Conservation (phyloP, 2,113 vertebrate genomes). For the Verasper variegatus region DNA sequence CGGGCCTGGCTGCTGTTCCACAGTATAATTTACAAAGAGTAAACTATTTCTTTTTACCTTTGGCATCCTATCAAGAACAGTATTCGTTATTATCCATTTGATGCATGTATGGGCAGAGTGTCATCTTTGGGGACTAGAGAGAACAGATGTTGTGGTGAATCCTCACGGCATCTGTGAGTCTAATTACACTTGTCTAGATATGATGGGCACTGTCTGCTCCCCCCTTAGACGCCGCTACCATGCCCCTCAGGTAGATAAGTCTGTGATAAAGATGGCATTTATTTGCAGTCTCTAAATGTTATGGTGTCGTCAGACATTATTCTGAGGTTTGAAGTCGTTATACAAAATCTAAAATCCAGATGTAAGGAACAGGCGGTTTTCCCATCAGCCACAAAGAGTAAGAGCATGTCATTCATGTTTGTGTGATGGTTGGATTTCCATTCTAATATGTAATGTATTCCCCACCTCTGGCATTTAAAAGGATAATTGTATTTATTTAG, state of each 20-base stretch:
- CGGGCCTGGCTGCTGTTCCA: not conserved
- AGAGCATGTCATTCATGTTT: not conserved
- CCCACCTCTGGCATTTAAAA: not conserved
- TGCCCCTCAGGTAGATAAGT: slow-evolving; percentile 10
- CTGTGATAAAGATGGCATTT: slow-evolving; percentile 17
- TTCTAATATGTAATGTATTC: not conserved
- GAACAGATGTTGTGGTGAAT: slow-evolving; percentile 56
- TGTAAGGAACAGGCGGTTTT: not conserved
- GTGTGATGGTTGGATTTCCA: not conserved
- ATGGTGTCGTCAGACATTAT: not conserved
- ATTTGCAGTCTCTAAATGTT: slow-evolving; percentile 10
- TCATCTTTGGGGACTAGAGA: slow-evolving; percentile 47
- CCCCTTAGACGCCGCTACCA: slow-evolving; percentile 32
- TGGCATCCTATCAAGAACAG: slow-evolving; percentile 6
- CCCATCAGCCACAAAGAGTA: not conserved
- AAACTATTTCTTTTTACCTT: not conserved
- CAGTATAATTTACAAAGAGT: not conserved
- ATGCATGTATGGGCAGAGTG: slow-evolving; percentile 18
- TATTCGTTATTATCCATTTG: slow-evolving; percentile 25
- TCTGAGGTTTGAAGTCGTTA: not conserved
- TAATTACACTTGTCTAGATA: slow-evolving; percentile 65
- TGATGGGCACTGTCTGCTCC: slow-evolving; percentile 36
- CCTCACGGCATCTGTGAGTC: slow-evolving; percentile 59
- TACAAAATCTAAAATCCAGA: too few species aligned
- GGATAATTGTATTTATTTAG: not conserved